Percentiles rank a stretch among this genome's conserved stretches.
Evolutionary conservation across 1,140 invertebrate species (phyloP).

Genomic region (Bombus superbus): DNA sequence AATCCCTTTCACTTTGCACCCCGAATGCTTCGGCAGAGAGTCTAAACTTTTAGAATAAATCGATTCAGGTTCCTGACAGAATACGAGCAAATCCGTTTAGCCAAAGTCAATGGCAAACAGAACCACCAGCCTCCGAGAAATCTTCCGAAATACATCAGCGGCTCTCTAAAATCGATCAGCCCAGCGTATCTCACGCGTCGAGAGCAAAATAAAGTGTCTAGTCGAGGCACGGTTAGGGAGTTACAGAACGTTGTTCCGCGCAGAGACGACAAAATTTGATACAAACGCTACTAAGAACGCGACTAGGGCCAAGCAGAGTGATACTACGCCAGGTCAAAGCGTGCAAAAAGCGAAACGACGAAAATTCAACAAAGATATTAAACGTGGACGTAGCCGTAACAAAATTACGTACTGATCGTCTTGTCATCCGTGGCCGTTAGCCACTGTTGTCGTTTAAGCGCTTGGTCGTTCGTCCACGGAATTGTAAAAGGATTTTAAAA

Average conservation of each 20-base stretch:
- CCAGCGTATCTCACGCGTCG: neutral
- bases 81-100: constrained; percentile 12
- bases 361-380: no score
- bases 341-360: no score
- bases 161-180: neutral
- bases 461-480: constrained; percentile 67
- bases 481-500: constrained; percentile 83
- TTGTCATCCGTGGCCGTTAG: neutral
- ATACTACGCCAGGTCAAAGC: no score
- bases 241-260: no score
- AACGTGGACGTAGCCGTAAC: no score
- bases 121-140: neutral
- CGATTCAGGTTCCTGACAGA: constrained; percentile 8
- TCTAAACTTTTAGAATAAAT: constrained; percentile 17
- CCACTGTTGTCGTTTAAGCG: neutral
- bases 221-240: no score
- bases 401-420: neutral
- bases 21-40: neutral
- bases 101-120: neutral
- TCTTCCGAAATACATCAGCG: neutral
- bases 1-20: neutral
- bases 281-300: no score
- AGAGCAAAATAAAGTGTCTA: constrained; percentile 49
- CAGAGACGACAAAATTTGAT: no score
- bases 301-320: no score